Conservation (phyloP, 2,888 invertebrate species). For the Cataglyphis livida region DNA sequence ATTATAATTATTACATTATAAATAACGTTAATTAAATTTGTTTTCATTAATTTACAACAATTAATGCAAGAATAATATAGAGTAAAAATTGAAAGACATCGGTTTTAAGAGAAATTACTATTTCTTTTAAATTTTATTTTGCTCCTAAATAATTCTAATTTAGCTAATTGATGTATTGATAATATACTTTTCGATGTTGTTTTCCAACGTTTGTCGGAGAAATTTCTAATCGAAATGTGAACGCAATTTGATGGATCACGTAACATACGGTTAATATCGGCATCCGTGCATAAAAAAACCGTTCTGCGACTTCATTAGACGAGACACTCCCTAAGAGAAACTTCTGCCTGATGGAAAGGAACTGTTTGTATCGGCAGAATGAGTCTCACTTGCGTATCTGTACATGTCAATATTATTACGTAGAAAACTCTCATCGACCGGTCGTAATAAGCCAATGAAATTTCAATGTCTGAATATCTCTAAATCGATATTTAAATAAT, state of each 20-base stretch:
- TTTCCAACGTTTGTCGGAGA: not conserved
- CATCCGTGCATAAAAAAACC: slow-evolving; percentile 12
- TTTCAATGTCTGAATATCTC: not conserved
- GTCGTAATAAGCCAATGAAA: slow-evolving; percentile 22
- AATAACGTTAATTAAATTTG: not conserved
- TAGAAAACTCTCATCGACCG: slow-evolving; percentile 55
- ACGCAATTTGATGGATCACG: slow-evolving; percentile 1
- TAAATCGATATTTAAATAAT: slow-evolving; percentile 49
- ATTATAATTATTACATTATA: not conserved
- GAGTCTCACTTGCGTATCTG: slow-evolving; percentile 52
- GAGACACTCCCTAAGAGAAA: slow-evolving; percentile 67
- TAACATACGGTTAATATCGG: slow-evolving; percentile 22
- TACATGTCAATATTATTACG: slow-evolving; percentile 39
- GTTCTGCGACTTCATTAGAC: slow-evolving; percentile 48
- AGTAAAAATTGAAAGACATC: not conserved
- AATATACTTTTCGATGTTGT: not conserved
- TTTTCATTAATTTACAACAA: not conserved
- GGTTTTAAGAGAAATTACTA: not conserved
- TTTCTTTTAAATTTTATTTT: not conserved
- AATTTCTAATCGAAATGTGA: not conserved
- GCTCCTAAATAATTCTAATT: not conserved
- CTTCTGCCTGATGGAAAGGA: slow-evolving; percentile 59
- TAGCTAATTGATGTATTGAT: not conserved
- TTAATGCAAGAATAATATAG: not conserved
- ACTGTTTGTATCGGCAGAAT: slow-evolving; percentile 35